Evolutionary conservation across 2,113 vertebrate genomes (phyloP).

Genomic region (Neogobius melanostomus): DNA sequence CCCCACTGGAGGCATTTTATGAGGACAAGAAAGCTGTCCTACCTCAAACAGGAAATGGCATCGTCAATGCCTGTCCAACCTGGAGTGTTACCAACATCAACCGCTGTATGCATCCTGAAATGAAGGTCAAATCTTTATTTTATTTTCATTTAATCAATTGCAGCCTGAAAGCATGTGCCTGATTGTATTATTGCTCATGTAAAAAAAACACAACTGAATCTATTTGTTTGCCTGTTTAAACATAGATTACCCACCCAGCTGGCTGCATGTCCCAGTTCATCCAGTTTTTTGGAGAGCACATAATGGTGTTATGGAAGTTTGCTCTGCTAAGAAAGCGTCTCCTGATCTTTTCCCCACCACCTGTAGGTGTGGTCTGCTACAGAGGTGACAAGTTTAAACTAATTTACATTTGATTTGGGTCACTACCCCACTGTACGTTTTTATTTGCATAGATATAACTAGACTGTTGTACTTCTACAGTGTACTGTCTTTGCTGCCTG

Average conservation of each 20-base stretch:
- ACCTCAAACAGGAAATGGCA: conserved; percentile 76
- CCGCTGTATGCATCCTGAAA: conserved; percentile 96
- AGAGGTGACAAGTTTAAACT: conserved; percentile 79
- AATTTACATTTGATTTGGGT: background rate
- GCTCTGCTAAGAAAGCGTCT: conserved; percentile 94
- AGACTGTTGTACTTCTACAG: conserved; percentile 63
- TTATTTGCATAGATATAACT: conserved; percentile 1
- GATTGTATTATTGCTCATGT: background rate
- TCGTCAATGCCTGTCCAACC: conserved; percentile 79
- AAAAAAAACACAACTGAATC: background rate
- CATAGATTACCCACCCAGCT: conserved; percentile 95
- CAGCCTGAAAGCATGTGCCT: background rate
- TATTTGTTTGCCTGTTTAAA: conserved; percentile 8
- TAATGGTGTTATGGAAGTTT: conserved; percentile 97
- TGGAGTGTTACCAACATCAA: conserved; percentile 86
- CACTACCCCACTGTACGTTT: background rate
- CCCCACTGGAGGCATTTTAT: conserved; percentile 95
- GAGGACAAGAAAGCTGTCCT: conserved; percentile 97
- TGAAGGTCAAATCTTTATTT: conserved; percentile 83
- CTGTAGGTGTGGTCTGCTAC: conserved; percentile 96
- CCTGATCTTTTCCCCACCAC: conserved; percentile 95
- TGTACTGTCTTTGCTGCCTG: conserved; percentile 97
- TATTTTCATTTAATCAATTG: background rate
- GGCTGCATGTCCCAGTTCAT: conserved; percentile 99
- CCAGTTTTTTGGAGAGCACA: conserved; percentile 97